Percentiles rank a stretch among this genome's conserved stretches.
These are phyloP conservation scores for Arctocebus calabarensis DNA, from an alignment of 2,797 vertebrate species.

Conservation along the genomic window DNA sequence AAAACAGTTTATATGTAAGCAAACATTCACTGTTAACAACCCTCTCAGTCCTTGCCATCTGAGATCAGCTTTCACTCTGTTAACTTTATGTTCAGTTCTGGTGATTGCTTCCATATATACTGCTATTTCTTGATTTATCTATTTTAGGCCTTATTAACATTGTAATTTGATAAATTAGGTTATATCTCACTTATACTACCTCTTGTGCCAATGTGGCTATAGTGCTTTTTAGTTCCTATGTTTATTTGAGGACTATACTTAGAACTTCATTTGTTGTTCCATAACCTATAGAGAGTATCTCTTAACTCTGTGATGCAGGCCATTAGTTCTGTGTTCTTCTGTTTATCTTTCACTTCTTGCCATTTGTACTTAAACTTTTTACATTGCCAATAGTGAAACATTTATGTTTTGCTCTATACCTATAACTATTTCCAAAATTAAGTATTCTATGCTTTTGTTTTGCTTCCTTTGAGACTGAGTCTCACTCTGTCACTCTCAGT, in stretches of 20 bases:
- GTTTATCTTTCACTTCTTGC: slow-evolving; percentile 24
- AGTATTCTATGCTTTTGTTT: slow-evolving; percentile 26
- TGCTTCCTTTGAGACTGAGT: too few relatives aligned
- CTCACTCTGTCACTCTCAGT: too few relatives aligned
- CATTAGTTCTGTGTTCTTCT: slow-evolving; percentile 3
- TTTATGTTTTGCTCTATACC: slow-evolving; percentile 52
- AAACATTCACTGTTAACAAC: slow-evolving; percentile 26
- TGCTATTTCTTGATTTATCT: slow-evolving; percentile 44
- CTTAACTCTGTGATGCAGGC: slow-evolving; percentile 27
- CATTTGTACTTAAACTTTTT: slow-evolving; percentile 58
- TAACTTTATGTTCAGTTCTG: slow-evolving; percentile 52
- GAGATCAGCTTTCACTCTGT: slow-evolving; percentile 48
- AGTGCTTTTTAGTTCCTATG: slow-evolving; percentile 35
- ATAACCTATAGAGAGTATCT: slow-evolving; percentile 15
- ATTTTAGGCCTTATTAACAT: slow-evolving; percentile 48
- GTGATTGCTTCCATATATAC: background rate
- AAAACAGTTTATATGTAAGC: slow-evolving; percentile 37
- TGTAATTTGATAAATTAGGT: slow-evolving; percentile 32
- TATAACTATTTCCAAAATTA: slow-evolving; percentile 59
- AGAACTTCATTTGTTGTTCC: slow-evolving; percentile 47
- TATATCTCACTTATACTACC: slow-evolving; percentile 33
- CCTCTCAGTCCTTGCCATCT: slow-evolving; percentile 27
- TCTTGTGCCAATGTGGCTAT: background rate
- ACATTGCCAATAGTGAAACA: background rate
- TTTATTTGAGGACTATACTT: slow-evolving; percentile 41